Base-by-base conservation (phyloP, 2,113 vertebrate genomes). In the Phasianus colchicus region DNA sequence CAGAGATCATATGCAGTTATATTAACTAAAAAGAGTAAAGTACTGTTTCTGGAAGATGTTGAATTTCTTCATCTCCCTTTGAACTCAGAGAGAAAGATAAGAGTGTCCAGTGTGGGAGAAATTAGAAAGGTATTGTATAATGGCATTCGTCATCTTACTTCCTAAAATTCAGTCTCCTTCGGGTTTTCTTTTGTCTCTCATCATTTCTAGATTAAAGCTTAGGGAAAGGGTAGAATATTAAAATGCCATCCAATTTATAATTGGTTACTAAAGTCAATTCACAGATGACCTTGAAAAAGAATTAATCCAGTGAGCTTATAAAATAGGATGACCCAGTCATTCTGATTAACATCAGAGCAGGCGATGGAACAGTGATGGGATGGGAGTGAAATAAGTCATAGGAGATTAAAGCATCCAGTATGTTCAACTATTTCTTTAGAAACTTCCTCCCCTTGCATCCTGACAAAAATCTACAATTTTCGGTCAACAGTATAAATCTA, bases 181-280 rank as follows among this genome's bases (percentile, higher is more conserved):
- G 90, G 64, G 85, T 64, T 96, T 88, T 61, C 71, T 93, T 92
- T 88, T 86, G 38, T 90, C 61, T 94, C 60, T 88, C 43, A 57
- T 86, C 43, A 71, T 24, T 83, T 93, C 90, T 36, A 93, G 76
- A 88, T 86, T 88, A 88, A 93, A 94, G 73, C 65, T 84, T 11
- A 74, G 42, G 65, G 79, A 94, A n/a, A 77, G 29, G 76, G 43
- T 67, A 83, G 80, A 93, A 94, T 96, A 96, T 94, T 96, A 95
- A 95, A 96, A 94, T 91, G 45, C 32, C 38, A 81, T 93, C 73
- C 70, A 90, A 93, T 95, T 96, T 93, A 92, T 96, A 94, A 74
- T 84, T 95, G 57, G 86, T 78, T 92, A 86, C 80, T 88, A 27
- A 90, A 96, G 90, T 88, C 47, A 93, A 95, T 90, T 88, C 43